phyloP scores from a whole-genome alignment of 2,888 invertebrate genomes.

The Cataglyphis livida region DNA sequence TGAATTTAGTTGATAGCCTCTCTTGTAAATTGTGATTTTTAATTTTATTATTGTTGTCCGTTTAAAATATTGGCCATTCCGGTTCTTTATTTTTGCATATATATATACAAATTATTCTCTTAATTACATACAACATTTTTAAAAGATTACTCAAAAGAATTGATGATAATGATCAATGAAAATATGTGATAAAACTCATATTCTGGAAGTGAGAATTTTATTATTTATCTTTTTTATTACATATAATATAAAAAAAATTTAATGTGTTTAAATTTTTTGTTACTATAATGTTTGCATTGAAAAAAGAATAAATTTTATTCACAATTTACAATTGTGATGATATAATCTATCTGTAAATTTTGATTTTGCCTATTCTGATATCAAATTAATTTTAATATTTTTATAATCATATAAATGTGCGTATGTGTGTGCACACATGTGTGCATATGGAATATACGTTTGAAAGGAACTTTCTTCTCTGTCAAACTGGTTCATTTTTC shows the following conservation, averaged over 20 bases:
- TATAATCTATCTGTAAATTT: neutral
- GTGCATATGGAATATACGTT: neutral
- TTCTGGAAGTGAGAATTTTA: neutral
- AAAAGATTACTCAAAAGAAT: neutral
- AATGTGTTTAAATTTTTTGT: neutral
- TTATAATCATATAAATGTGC: neutral
- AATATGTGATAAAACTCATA: neutral
- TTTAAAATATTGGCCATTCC: too few relatives aligned
- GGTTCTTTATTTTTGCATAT: too few relatives aligned
- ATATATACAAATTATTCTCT: neutral
- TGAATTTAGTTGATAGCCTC: neutral
- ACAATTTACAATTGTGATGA: neutral
- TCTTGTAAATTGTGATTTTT: too few relatives aligned
- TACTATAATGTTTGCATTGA: neutral
- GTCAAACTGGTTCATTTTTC: neutral
- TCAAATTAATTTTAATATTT: neutral
- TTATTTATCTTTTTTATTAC: neutral
- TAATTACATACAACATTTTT: neutral
- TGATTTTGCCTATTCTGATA: neutral
- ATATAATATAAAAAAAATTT: constrained; percentile 9
- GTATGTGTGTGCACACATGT: too few relatives aligned
- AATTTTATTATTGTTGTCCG: too few relatives aligned
- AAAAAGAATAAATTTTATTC: neutral
- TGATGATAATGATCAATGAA: neutral
- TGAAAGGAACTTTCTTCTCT: neutral